These are phyloP conservation scores for Rhinoraja longicauda DNA, from an alignment of 2,797 vertebrate species.

Conservation along the genomic window DNA sequence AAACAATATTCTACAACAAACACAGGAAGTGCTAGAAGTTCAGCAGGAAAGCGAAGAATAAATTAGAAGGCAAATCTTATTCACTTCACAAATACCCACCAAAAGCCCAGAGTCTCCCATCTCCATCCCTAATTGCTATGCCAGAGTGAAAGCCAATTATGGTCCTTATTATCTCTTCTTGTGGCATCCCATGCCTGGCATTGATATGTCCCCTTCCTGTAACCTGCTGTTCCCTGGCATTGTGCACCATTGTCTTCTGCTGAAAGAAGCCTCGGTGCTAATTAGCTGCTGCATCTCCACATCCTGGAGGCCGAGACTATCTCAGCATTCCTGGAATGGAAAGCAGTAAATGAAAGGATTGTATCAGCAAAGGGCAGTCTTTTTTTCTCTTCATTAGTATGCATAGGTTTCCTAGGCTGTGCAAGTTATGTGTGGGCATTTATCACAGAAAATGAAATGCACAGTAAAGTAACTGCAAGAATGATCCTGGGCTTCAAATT, in stretches of 20 bases:
- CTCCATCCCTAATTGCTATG: neutral
- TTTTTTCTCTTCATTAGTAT: neutral
- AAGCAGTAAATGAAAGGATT: neutral
- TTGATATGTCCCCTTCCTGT: neutral
- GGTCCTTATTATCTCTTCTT: neutral
- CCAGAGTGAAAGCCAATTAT: slow-evolving; percentile 7
- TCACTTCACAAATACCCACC: neutral
- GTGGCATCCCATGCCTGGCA: neutral
- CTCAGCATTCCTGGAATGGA: neutral
- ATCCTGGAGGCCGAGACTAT: neutral
- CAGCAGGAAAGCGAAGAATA: neutral
- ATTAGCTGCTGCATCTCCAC: neutral
- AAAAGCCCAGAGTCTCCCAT: neutral
- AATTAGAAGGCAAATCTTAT: neutral
- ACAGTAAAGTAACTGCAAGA: neutral
- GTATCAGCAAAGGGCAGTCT: neutral
- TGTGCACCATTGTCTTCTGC: neutral
- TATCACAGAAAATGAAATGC: neutral
- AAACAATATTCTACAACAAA: neutral
- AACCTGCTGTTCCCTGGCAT: neutral
- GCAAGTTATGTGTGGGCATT: neutral
- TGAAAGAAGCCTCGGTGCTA: neutral
- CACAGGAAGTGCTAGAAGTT: neutral
- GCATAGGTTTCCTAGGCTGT: neutral
- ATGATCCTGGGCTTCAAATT: no score